Evolutionary conservation across 2,113 vertebrate genomes (phyloP).

Genomic region (Struthio camelus): DNA sequence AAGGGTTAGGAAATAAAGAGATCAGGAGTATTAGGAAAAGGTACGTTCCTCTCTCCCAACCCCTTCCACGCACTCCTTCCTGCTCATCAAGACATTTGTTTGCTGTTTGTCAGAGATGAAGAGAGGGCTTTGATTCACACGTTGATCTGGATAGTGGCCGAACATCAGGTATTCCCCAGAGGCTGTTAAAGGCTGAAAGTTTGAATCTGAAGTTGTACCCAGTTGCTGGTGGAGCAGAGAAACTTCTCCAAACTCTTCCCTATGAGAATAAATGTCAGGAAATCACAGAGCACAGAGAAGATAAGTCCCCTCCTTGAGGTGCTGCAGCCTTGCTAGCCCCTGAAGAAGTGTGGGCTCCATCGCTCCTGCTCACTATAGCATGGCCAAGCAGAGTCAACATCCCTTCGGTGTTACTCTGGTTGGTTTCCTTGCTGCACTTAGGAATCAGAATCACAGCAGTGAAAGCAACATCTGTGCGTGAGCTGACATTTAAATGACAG

Average conservation of each 20-base stretch:
- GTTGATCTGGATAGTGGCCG: neutral
- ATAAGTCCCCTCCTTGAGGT: neutral
- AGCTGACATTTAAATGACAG: slow-evolving; percentile 43
- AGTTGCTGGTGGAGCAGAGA: neutral
- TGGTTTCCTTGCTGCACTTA: neutral
- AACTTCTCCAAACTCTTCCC: neutral
- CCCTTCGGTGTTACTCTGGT: accelerated
- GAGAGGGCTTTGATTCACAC: neutral
- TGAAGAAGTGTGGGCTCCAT: neutral
- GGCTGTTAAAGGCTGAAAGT: neutral
- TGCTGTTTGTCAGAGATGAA: neutral
- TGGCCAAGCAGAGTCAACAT: neutral
- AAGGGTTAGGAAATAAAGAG: neutral
- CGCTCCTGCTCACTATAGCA: neutral
- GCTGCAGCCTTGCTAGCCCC: neutral
- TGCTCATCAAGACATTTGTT: neutral
- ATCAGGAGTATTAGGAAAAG: neutral
- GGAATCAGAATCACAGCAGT: neutral
- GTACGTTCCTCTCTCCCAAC: neutral
- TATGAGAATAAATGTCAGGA: neutral
- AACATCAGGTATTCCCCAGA: neutral
- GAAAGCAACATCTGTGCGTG: neutral
- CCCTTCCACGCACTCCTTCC: neutral
- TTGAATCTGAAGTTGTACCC: neutral
- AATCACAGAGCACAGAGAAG: neutral